A percentile compares a stretch with the other conserved stretches of the same genome.
Conservation (phyloP, 1,140 invertebrate species). For the Thereuonema tuberculata region DNA sequence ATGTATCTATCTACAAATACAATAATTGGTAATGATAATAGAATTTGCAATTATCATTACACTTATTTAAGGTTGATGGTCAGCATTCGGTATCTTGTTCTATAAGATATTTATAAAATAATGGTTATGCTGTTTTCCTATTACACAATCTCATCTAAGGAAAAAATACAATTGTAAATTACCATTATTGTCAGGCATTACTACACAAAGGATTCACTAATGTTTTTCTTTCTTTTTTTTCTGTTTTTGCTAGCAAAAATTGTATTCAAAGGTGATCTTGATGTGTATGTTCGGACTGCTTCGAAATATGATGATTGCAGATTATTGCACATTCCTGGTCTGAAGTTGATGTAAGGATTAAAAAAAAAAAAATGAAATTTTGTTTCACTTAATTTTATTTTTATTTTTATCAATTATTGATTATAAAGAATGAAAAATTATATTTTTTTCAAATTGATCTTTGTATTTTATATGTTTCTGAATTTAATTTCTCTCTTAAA, state of each 20-base stretch:
- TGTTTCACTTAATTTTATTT: not conserved
- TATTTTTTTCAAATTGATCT: not conserved
- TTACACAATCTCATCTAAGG: too few species aligned
- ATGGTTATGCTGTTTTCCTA: too few species aligned
- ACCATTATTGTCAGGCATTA: too few species aligned
- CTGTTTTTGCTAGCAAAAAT: conserved; percentile 48
- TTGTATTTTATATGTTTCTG: not conserved
- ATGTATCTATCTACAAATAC: too few species aligned
- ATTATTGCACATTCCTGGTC: conserved; percentile 74
- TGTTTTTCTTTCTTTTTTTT: not conserved
- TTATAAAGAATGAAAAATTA: too few species aligned
- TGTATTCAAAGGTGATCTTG: conserved; percentile 68
- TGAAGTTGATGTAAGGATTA: conserved; percentile 51
- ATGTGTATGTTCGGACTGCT: conserved; percentile 82
- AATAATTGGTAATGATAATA: too few species aligned
- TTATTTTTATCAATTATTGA: not conserved
- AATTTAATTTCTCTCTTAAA: conserved; percentile 19
- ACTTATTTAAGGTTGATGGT: too few species aligned
- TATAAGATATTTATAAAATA: too few species aligned
- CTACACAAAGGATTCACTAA: too few species aligned
- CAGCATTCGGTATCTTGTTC: too few species aligned
- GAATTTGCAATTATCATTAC: too few species aligned
- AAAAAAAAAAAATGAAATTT: not conserved
- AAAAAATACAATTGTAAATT: too few species aligned
- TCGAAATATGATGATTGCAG: conserved; percentile 97